A percentile compares a stretch with the other conserved stretches of the same genome.
Evolutionary conservation across 1,140 invertebrate genomes (phyloP).

Genomic region (Zeugodacus cucurbitae): DNA sequence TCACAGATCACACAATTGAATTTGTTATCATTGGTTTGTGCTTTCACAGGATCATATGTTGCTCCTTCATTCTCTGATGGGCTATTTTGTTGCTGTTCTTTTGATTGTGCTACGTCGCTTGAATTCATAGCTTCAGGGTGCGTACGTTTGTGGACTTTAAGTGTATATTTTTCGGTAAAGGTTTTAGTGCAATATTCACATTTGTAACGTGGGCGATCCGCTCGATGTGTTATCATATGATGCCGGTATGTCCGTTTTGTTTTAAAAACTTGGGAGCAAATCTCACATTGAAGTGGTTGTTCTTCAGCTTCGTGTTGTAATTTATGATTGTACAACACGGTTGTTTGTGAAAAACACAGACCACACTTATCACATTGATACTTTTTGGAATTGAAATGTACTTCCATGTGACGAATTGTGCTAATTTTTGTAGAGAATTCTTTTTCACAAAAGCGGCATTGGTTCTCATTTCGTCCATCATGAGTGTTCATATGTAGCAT

Average conservation of each 20-base stretch:
- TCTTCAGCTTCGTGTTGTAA: constrained; percentile 48
- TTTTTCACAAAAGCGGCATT: constrained; percentile 46
- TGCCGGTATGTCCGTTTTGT: constrained; percentile 44
- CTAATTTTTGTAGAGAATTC: constrained; percentile 44
- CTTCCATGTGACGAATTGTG: constrained; percentile 47
- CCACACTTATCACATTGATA: constrained; percentile 49
- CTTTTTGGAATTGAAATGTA: constrained; percentile 43
- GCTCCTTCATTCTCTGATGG: neutral
- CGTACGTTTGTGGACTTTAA: constrained; percentile 46
- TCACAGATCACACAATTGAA: constrained; percentile 46
- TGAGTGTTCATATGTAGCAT: constrained; percentile 47
- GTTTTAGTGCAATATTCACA: constrained; percentile 46
- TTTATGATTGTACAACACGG: constrained; percentile 46
- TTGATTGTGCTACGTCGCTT: neutral
- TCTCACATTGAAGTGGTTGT: constrained; percentile 43
- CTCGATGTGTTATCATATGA: constrained; percentile 45
- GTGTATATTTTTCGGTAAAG: constrained; percentile 46
- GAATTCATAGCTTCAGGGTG: constrained; percentile 40
- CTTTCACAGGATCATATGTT: neutral
- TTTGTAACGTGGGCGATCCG: constrained; percentile 43
- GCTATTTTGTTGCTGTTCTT: neutral
- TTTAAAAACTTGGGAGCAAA: constrained; percentile 46
- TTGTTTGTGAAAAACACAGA: constrained; percentile 45
- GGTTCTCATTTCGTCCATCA: constrained; percentile 44
- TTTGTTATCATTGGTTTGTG: neutral